Conservation (phyloP, 2,888 invertebrate species). For the Perdita meconis region DNA sequence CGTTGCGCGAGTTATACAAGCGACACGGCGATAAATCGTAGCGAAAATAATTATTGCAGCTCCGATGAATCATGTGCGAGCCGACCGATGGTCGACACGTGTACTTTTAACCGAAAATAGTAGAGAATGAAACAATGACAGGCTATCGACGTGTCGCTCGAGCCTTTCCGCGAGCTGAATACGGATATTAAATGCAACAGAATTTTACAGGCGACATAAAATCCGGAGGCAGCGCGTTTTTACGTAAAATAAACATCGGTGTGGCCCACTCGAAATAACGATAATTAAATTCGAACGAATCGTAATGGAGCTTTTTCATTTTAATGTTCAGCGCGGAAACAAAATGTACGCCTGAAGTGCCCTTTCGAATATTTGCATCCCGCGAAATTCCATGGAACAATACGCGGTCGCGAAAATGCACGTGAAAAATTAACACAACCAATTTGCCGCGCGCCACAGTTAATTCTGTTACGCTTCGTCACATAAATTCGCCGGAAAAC, state of each 20-base stretch:
- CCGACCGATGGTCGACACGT: conserved; percentile 14
- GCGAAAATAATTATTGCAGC: conserved; percentile 22
- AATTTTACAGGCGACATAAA: conserved; percentile 51
- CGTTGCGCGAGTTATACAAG: conserved; percentile 1
- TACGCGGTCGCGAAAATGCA: conserved; percentile 70
- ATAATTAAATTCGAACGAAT: conserved; percentile 67
- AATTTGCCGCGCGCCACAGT: conserved; percentile 69
- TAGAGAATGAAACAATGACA: conserved; percentile 21
- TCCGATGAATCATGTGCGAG: conserved; percentile 16
- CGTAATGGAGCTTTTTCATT: conserved; percentile 71
- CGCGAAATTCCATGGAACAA: conserved; percentile 69
- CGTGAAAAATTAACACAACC: conserved; percentile 72
- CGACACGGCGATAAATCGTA: conserved; percentile 19
- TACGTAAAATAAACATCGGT: conserved; percentile 64
- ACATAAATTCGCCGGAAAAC: conserved; percentile 66
- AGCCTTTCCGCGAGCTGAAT: conserved; percentile 35
- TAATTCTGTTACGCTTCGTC: conserved; percentile 71
- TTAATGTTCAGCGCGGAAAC: conserved; percentile 70
- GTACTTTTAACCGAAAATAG: conserved; percentile 8
- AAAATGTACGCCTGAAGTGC: conserved; percentile 62
- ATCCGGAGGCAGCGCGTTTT: conserved; percentile 55
- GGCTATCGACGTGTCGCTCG: conserved; percentile 44
- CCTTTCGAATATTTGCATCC: conserved; percentile 69
- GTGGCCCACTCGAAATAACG: conserved; percentile 65
- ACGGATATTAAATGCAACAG: conserved; percentile 57